Evolutionary conservation across 2,797 vertebrate species (phyloP), one percentile per base, ranked within the genome.

Genomic region (Malurus splendens): DNA sequence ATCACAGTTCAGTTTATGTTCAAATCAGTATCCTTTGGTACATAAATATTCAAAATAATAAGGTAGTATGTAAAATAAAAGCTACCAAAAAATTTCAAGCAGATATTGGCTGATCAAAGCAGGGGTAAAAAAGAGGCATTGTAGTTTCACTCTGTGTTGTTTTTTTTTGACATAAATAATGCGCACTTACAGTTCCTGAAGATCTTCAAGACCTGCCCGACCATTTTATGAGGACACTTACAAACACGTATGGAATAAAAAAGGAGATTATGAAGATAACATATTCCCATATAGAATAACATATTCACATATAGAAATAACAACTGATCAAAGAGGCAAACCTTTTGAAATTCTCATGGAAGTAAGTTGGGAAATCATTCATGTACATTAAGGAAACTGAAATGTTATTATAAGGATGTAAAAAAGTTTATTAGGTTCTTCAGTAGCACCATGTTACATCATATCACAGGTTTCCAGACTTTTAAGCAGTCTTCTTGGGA

Each of bases 381-480:
- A 28, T 7, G 7, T 18, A 15, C 10, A 19, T 64, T 57, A 56
- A 51, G 30, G 57, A 66, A 84, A 75, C 39, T n/a, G 23, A 66
- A 65, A 59, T 30, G 12, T 14, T 57, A 44, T 64, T 22, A 18
- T 36, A 51, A 55, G 18, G 39, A 66, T 55, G 7, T 30, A 13
- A 4, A 41, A 41, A 72, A 73, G 9, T 10, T 4, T 2, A 44
- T 59, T 15, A 45, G 3, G 12, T 36, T 81, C 57, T 67, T 78
- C 3, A 16, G 44, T 8, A 54, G 30, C 17, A 7, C 65, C 41
- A 59, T 0, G 0, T 28, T 39, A 48, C 8, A 38, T 45, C 0
- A 1, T 4, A 52, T 33, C 5, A 38, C 16, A 2, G 1, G 9
- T 12, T 57, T 64, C n/a, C 27, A 64, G 41, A 17, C 10, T 33